These are phyloP conservation scores for Drosophila neotestacea DNA, from an alignment of 2,888 invertebrate genomes.

Conservation along the genomic window DNA sequence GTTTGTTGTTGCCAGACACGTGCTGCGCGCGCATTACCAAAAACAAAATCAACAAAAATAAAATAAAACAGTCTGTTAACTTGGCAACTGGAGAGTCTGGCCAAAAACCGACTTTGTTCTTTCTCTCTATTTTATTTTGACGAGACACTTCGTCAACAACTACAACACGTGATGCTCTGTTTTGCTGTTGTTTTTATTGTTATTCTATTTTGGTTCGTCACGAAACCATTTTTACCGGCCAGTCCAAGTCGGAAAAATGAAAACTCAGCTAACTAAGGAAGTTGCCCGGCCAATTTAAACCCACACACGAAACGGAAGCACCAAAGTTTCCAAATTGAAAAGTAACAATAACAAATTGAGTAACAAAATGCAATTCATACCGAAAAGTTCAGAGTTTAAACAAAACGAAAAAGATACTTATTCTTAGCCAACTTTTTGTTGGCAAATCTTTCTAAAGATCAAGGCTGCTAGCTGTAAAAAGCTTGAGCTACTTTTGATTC, in stretches of 20 bases:
- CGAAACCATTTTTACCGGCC: constrained; percentile 47
- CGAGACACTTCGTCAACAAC: constrained; percentile 66
- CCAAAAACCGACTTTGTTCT: constrained; percentile 5
- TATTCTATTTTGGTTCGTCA: constrained; percentile 59
- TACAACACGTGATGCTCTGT: constrained; percentile 42
- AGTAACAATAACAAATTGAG: background rate
- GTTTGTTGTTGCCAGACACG: constrained; percentile 76
- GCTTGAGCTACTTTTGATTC: background rate
- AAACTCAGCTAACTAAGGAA: constrained; percentile 33
- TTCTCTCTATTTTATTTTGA: constrained; percentile 37
- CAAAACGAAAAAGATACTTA: background rate
- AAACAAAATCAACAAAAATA: background rate
- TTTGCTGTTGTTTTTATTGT: constrained; percentile 19
- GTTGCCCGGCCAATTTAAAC: constrained; percentile 41
- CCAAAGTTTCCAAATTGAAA: background rate
- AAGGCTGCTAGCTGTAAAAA: constrained; percentile 2
- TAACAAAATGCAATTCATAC: constrained; percentile 9
- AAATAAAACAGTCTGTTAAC: constrained; percentile 11
- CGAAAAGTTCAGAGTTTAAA: constrained; percentile 15
- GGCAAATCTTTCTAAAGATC: background rate
- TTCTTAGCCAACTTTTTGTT: background rate
- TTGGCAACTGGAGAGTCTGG: constrained; percentile 51
- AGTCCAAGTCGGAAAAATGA: constrained; percentile 24
- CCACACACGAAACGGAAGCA: constrained; percentile 37
- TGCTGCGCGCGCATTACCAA: constrained; percentile 85